Conservation (phyloP, 2,113 vertebrate species). For the Mus spicilegus region DNA sequence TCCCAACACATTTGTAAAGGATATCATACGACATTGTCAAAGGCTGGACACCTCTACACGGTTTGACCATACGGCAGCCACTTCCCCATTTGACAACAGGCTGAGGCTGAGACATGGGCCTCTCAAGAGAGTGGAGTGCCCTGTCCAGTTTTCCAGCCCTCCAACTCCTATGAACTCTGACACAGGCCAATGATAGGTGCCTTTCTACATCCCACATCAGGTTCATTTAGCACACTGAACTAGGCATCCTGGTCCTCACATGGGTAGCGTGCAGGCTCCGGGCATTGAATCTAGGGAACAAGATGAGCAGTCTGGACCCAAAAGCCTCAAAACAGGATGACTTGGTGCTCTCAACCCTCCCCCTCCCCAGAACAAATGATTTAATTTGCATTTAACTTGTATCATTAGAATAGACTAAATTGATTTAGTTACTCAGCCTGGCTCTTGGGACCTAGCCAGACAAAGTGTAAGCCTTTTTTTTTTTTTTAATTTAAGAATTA, state of each 20-base stretch:
- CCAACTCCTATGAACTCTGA: background rate
- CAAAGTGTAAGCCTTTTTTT: background rate
- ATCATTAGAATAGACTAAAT: background rate
- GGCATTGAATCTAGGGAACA: background rate
- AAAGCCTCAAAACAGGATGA: background rate
- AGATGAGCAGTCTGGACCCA: background rate
- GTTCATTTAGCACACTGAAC: background rate
- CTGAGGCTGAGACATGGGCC: background rate
- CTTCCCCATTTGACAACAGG: background rate
- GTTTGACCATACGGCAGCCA: background rate
- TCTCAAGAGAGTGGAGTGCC: background rate
- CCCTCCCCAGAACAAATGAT: background rate
- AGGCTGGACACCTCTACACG: background rate
- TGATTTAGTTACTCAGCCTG: background rate
- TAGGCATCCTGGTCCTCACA: background rate
- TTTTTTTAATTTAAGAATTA: slow-evolving; percentile 14
- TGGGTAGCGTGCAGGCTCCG: background rate
- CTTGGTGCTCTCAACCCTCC: background rate
- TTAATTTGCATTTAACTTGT: background rate
- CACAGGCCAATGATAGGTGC: background rate
- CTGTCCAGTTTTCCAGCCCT: background rate
- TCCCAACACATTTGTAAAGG: background rate
- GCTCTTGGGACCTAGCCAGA: background rate
- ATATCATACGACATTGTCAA: background rate
- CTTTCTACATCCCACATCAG: background rate